Evolutionary conservation across 1,140 invertebrate genomes (phyloP).

Genomic region (Nasonia longicornis): DNA sequence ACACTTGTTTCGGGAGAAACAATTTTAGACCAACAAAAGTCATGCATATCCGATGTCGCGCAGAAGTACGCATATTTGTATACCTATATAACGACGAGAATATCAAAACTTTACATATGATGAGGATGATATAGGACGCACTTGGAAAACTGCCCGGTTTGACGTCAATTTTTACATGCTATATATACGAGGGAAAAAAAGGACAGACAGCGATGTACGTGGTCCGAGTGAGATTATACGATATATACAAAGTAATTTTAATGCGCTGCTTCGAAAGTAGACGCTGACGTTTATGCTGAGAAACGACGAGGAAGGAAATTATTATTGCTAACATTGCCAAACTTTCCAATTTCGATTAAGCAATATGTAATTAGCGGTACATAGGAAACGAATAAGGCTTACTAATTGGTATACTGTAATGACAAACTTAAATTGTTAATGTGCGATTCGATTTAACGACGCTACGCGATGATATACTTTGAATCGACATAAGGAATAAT

Average conservation of each 20-base stretch:
- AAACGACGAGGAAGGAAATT: background rate
- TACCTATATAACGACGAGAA: too few species aligned
- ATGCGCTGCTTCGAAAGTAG: background rate
- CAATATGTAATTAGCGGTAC: too few species aligned
- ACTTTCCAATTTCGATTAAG: too few species aligned
- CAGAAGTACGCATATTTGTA: too few species aligned
- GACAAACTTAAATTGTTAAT: background rate
- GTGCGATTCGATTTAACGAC: background rate
- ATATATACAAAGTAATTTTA: background rate
- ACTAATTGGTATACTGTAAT: background rate
- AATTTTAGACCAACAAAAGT: slow-evolving; percentile 15
- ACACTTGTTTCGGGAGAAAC: too few species aligned
- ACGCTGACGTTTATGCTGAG: background rate
- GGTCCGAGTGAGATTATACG: background rate
- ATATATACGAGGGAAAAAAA: too few species aligned
- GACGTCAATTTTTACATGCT: background rate
- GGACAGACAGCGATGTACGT: background rate
- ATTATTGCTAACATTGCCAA: background rate
- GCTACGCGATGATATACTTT: background rate
- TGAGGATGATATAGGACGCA: background rate
- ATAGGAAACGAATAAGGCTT: background rate
- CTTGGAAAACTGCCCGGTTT: slow-evolving; percentile 27
- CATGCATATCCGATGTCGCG: slow-evolving; percentile 6
- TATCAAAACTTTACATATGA: too few species aligned
- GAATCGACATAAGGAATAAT: background rate